These are phyloP conservation scores for Stichodactyla mertensii DNA, from an alignment of 64 coral and sea anemone species.

Conservation along the genomic window DNA sequence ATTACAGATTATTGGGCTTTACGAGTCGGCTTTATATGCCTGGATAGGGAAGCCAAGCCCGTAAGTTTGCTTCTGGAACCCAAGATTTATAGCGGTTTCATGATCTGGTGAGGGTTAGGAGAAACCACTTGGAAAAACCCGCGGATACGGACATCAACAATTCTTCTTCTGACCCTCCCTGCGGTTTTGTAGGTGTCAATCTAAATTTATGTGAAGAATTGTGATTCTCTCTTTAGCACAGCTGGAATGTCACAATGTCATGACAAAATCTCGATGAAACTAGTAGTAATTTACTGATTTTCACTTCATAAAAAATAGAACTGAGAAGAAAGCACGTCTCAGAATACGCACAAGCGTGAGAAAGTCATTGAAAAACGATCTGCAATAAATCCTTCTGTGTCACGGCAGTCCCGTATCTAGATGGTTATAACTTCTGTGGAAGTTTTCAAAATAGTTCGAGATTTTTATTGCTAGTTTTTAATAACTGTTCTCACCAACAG, in stretches of 20 bases:
- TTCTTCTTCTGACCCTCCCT: background rate
- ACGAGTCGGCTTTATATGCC: background rate
- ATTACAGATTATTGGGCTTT: background rate
- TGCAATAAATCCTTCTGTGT: background rate
- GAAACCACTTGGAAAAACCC: background rate
- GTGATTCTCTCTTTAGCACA: background rate
- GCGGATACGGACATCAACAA: background rate
- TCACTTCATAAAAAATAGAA: background rate
- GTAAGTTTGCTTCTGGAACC: background rate
- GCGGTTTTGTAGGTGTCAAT: background rate
- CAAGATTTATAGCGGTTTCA: background rate
- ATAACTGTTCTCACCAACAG: slow-evolving; percentile 14
- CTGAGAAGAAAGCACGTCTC: too few species aligned
- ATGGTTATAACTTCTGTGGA: slow-evolving; percentile 1
- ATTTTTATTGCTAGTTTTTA: background rate
- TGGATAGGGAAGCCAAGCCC: background rate
- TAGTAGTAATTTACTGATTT: background rate
- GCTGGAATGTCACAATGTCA: background rate
- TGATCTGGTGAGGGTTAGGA: background rate
- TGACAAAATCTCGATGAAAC: background rate
- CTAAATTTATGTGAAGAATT: background rate
- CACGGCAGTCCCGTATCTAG: background rate
- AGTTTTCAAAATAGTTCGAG: background rate
- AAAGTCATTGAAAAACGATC: background rate
- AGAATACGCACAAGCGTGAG: background rate